Conservation (phyloP, 2,888 invertebrate species). For the Philaethria dido region DNA sequence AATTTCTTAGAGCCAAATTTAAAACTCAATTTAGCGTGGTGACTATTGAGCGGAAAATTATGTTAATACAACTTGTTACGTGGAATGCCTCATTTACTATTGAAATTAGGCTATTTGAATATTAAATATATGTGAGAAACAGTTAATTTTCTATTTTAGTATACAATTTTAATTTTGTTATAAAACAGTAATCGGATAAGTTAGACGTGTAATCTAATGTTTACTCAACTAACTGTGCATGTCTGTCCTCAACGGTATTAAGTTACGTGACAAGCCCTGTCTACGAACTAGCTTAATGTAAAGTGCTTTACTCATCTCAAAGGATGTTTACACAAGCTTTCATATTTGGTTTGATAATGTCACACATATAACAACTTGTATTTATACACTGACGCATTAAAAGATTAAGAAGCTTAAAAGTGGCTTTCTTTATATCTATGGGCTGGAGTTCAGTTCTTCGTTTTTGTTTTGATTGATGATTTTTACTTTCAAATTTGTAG, state of each 20-base stretch:
- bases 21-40: slow-evolving; percentile 57
- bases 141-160: slow-evolving; percentile 42
- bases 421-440: background rate
- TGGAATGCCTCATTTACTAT: slow-evolving; percentile 31
- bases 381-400: slow-evolving; percentile 29
- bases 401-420: slow-evolving; percentile 4
- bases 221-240: slow-evolving; percentile 66
- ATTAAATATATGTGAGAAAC: slow-evolving; percentile 34
- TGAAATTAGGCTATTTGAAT: slow-evolving; percentile 32
- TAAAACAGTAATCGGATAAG: slow-evolving; percentile 55
- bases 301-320: slow-evolving; percentile 52
- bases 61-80: slow-evolving; percentile 55
- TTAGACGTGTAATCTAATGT: slow-evolving; percentile 62
- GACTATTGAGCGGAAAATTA: slow-evolving; percentile 69
- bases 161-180: slow-evolving; percentile 38
- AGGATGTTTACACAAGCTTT: slow-evolving; percentile 54
- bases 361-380: slow-evolving; percentile 40
- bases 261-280: slow-evolving; percentile 64
- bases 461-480: too few relatives aligned
- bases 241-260: slow-evolving; percentile 67
- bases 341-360: slow-evolving; percentile 58
- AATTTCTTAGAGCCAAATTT: slow-evolving; percentile 31
- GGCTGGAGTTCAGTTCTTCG: too few relatives aligned
- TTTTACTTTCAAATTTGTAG: background rate
- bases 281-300: slow-evolving; percentile 52